Conservation (phyloP, 2,113 vertebrate genomes). For the Lagopus muta region DNA sequence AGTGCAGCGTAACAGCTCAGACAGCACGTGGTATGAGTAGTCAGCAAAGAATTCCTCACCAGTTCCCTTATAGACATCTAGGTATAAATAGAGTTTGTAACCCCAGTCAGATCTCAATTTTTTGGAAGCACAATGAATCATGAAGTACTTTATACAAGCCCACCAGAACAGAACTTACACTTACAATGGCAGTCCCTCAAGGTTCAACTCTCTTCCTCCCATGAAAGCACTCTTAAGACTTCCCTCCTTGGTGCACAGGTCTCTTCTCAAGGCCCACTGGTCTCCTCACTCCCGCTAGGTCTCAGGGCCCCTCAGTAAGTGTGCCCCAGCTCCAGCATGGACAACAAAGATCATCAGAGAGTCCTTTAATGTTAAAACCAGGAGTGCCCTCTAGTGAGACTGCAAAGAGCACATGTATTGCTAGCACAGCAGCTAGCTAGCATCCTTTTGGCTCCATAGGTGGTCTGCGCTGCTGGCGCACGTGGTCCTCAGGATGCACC, state of each 20-base stretch:
- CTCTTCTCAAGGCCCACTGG: not conserved
- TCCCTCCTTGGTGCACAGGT: not conserved
- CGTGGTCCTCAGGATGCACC: accelerated
- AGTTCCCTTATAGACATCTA: not conserved
- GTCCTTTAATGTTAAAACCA: not conserved
- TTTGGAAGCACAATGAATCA: accelerated
- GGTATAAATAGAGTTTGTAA: not conserved
- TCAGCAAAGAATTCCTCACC: not conserved
- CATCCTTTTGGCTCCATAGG: not conserved
- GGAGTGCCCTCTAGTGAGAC: conserved; percentile 41
- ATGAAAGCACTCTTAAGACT: not conserved
- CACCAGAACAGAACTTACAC: not conserved
- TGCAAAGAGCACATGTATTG: not conserved
- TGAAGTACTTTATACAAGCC: not conserved
- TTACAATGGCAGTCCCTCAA: not conserved
- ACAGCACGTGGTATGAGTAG: not conserved
- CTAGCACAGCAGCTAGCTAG: not conserved
- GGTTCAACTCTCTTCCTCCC: not conserved
- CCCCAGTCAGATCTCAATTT: not conserved
- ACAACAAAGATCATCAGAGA: not conserved
- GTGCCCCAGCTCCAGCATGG: not conserved
- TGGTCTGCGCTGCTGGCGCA: not conserved
- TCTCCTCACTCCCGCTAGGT: not conserved
- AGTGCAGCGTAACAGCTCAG: not conserved
- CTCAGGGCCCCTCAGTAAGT: not conserved